Conservation (phyloP, 1,140 invertebrate species). For the Bombus impatiens region DNA sequence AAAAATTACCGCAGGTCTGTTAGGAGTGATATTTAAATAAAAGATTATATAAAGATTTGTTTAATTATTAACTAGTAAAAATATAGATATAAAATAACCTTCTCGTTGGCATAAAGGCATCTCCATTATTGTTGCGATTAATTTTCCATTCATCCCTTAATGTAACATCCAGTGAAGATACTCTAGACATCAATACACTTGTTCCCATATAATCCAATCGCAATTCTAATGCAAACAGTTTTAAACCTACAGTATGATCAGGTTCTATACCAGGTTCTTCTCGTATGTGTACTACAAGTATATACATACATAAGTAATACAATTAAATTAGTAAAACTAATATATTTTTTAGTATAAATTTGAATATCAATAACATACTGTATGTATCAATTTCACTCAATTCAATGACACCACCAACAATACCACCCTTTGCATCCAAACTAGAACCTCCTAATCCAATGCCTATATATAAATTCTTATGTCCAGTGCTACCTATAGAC, state of each 20-base stretch:
- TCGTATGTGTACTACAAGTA: slow-evolving; percentile 88
- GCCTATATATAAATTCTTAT: slow-evolving; percentile 96
- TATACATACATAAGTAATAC: background rate
- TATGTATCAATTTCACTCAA: slow-evolving; percentile 94
- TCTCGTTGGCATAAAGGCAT: slow-evolving; percentile 84
- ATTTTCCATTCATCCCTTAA: slow-evolving; percentile 93
- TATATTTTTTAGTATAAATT: slow-evolving; percentile 22
- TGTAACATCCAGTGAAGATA: slow-evolving; percentile 91
- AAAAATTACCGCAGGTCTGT: slow-evolving; percentile 94
- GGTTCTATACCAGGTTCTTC: slow-evolving; percentile 95
- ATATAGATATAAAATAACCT: slow-evolving; percentile 72
- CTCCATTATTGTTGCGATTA: slow-evolving; percentile 77
- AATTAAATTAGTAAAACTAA: background rate
- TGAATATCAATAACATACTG: slow-evolving; percentile 82
- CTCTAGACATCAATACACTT: slow-evolving; percentile 94
- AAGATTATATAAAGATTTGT: background rate
- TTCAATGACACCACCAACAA: slow-evolving; percentile 97
- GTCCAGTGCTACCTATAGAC: slow-evolving; percentile 96
- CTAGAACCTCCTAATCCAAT: slow-evolving; percentile 94
- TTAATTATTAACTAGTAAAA: slow-evolving; percentile 14
- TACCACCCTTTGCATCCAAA: slow-evolving; percentile 97
- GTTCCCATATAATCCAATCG: slow-evolving; percentile 98
- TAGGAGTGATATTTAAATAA: background rate
- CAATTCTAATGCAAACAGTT: slow-evolving; percentile 92
- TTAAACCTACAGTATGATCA: slow-evolving; percentile 93